Evolutionary conservation across 1,140 invertebrate genomes (phyloP).

Genomic region (Drosophila nebulosa): DNA sequence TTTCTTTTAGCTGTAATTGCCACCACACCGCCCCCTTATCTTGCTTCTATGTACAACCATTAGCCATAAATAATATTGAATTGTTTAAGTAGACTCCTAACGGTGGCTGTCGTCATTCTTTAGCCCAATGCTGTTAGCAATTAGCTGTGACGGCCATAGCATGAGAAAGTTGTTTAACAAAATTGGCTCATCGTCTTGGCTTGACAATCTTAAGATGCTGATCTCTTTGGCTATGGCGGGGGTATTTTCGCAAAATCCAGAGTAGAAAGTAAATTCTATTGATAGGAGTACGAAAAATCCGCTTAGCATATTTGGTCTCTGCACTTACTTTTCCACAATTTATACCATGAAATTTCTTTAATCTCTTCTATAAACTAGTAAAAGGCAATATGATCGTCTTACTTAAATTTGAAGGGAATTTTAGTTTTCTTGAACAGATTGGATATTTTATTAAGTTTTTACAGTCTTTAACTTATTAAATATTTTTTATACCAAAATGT

Average conservation of each 20-base stretch:
- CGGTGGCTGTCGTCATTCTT: constrained; percentile 53
- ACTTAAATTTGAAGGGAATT: too few relatives aligned
- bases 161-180: constrained; percentile 76
- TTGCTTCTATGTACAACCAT: background rate
- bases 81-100: constrained; percentile 61
- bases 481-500: too few relatives aligned
- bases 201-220: background rate
- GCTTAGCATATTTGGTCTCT: constrained; percentile 55
- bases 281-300: constrained; percentile 43
- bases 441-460: too few relatives aligned
- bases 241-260: constrained; percentile 52
- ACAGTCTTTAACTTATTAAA: too few relatives aligned
- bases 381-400: too few relatives aligned
- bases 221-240: constrained; percentile 5
- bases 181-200: constrained; percentile 29
- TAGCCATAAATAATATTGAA: constrained; percentile 57
- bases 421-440: too few relatives aligned
- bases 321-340: constrained; percentile 61
- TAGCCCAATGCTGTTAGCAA: constrained; percentile 38
- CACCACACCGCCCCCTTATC: background rate
- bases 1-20: constrained; percentile 78
- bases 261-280: constrained; percentile 75
- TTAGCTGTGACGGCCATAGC: constrained; percentile 57
- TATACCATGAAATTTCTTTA: constrained; percentile 2
- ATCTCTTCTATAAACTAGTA: constrained; percentile 2